phyloP scores from a whole-genome alignment of 2,797 vertebrate species.

The Neosilurus mollespiculum region DNA sequence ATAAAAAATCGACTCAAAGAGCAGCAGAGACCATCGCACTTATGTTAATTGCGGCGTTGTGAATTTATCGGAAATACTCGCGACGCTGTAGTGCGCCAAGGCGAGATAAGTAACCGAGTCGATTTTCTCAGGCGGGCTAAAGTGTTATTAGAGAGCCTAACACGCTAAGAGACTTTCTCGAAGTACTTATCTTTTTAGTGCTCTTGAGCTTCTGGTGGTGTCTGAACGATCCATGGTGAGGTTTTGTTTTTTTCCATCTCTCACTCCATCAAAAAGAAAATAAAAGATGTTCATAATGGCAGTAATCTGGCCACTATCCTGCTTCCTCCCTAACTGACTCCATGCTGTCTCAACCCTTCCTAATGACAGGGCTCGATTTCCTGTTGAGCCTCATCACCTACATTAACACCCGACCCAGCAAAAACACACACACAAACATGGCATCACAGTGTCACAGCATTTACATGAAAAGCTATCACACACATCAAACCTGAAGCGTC shows the following conservation, averaged over 20 bases:
- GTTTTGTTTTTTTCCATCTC: neutral
- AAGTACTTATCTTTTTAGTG: conserved; percentile 2
- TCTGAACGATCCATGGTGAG: neutral
- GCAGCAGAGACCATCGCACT: conserved; percentile 8
- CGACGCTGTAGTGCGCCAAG: neutral
- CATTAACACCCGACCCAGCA: neutral
- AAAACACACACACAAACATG: neutral
- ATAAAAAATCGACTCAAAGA: neutral
- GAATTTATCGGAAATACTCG: neutral
- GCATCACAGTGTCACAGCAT: neutral
- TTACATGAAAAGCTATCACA: neutral
- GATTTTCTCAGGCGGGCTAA: conserved; percentile 7
- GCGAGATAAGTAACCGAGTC: neutral
- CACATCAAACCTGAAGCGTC: conserved; percentile 3
- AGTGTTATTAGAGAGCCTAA: conserved; percentile 1
- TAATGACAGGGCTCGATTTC: conserved; percentile 30
- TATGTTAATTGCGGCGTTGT: neutral
- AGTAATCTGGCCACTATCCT: conserved; percentile 10
- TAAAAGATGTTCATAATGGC: conserved; percentile 26
- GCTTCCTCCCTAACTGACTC: conserved; percentile 12
- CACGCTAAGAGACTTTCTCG: neutral
- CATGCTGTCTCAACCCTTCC: conserved; percentile 14
- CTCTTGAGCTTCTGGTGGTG: neutral
- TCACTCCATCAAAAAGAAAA: conserved; percentile 2
- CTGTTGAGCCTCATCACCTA: conserved; percentile 24